Percentiles rank a stretch among this genome's conserved stretches.
phyloP scores from a whole-genome alignment of 1,140 invertebrate species.

The Drosophila burlai region DNA sequence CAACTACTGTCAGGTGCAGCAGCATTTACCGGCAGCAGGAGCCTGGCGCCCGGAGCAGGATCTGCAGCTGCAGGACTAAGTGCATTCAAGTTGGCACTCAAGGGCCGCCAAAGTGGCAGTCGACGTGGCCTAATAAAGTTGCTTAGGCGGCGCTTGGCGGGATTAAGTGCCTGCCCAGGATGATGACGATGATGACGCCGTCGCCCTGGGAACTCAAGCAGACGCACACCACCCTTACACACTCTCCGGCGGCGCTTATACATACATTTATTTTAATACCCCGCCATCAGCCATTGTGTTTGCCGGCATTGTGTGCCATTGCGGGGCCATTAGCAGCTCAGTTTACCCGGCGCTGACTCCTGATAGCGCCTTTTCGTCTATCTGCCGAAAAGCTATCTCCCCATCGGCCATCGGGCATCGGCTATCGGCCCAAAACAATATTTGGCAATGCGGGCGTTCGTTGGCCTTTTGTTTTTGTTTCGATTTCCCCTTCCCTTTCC shows the following conservation, averaged over 20 bases:
- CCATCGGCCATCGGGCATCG: constrained; percentile 16
- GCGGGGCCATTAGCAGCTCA: constrained; percentile 75
- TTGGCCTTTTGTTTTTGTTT: constrained; percentile 34
- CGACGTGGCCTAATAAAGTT: constrained; percentile 83
- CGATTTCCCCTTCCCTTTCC: constrained; percentile 13
- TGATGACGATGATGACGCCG: constrained; percentile 24
- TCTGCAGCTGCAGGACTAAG: constrained; percentile 55
- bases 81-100: constrained; percentile 79
- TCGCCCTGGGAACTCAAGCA: constrained; percentile 30
- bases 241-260: constrained; percentile 11
- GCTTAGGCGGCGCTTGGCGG: constrained; percentile 58
- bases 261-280: constrained; percentile 56
- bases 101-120: constrained; percentile 76
- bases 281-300: constrained; percentile 47
- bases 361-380: constrained; percentile 38
- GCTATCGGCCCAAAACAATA: constrained; percentile 64
- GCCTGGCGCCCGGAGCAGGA: constrained; percentile 28
- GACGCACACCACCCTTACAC: neutral
- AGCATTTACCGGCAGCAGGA: constrained; percentile 10
- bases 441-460: constrained; percentile 59
- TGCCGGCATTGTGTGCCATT: constrained; percentile 40
- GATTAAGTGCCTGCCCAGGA: constrained; percentile 47
- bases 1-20: constrained; percentile 69
- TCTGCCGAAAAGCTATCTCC: constrained; percentile 48
- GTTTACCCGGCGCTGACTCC: constrained; percentile 63